phyloP scores from a whole-genome alignment of 2,113 vertebrate species.

The Colistium nudipinnis region DNA sequence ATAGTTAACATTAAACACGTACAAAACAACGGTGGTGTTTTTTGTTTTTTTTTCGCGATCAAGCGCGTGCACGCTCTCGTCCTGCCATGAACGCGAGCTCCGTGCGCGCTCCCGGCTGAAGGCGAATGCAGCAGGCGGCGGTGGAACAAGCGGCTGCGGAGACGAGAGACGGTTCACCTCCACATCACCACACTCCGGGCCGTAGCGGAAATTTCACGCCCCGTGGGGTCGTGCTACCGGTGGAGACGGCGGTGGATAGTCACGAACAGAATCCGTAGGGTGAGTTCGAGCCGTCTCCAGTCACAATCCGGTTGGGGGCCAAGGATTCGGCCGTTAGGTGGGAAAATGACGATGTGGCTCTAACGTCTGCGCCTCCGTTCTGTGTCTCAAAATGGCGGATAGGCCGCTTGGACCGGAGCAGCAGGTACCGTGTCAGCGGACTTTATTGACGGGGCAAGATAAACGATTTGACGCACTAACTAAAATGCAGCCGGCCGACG shows the following conservation, averaged over 20 bases:
- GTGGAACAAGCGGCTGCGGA: slow-evolving; percentile 75
- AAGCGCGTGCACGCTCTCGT: slow-evolving; percentile 75
- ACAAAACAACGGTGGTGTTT: background rate
- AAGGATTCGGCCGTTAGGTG: slow-evolving; percentile 63
- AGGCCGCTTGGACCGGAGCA: slow-evolving; percentile 79
- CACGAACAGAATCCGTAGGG: slow-evolving; percentile 65
- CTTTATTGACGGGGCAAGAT: slow-evolving; percentile 16
- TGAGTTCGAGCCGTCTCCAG: slow-evolving; percentile 60
- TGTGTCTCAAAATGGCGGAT: slow-evolving; percentile 87
- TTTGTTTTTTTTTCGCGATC: slow-evolving; percentile 6
- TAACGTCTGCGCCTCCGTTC: slow-evolving; percentile 80
- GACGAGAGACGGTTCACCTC: slow-evolving; percentile 67
- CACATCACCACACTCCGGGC: slow-evolving; percentile 62
- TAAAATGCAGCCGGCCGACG: background rate
- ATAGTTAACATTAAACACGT: slow-evolving; percentile 32
- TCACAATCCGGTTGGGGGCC: slow-evolving; percentile 9
- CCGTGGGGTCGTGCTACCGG: slow-evolving; percentile 58
- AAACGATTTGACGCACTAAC: background rate
- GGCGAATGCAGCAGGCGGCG: slow-evolving; percentile 74
- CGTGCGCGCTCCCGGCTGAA: slow-evolving; percentile 72
- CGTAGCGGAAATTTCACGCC: slow-evolving; percentile 66
- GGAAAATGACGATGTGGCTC: slow-evolving; percentile 82
- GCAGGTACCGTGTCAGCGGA: slow-evolving; percentile 69
- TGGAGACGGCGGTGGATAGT: slow-evolving; percentile 49
- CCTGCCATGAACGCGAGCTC: slow-evolving; percentile 59